Evolutionary conservation across 2,797 vertebrate species (phyloP), one percentile per base, ranked within the genome.

Genomic region (Darevskia mixta): DNA sequence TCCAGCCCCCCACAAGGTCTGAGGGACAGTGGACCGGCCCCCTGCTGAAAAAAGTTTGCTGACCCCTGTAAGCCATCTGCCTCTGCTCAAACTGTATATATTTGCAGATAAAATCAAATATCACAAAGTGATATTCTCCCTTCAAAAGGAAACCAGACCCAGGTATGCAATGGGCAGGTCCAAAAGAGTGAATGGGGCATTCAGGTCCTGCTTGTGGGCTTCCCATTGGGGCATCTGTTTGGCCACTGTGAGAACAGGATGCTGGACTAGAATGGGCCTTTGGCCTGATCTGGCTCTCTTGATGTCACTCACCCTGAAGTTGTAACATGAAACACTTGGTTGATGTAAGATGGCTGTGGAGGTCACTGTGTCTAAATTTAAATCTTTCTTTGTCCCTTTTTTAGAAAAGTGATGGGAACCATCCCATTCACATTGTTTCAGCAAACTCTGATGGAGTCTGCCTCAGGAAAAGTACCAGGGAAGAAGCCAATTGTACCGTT

Each of bases 301-400:
- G 91, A 87, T 86, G 45, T 87, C 79, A 55, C 0, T 17, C 85
- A 89, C 0, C 0, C 4, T 0, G 82, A 85, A 88, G 20, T 85
- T 29, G 49, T 58, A 85, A 85, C 2, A 82, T 88, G 45, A 92
- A 89, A 92, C 82, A 32, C 45, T 43, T 6, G 64, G 67, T 83
- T 88, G 90, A 88, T 87, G 92, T 88, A 87, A 94, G 89, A 2
- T 1, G 8, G 58, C n/a, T 49, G 38, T 45, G 83, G 69, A 87
- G 86, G 72, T 85, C 90, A 69, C 13, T 20, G 79, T 90, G 73
- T 92, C 91, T 90, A 64, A 94, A 93, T 95, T 94, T 94, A 95
- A 76, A 89, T 38, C 3, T 92, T 23, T 32, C 38, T 35, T 27
- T 38, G 69, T 92, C 77, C 76, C 61, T 73, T 85, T 64, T 92